Evolutionary conservation across 2,888 invertebrate species (phyloP), one percentile per base, ranked within the genome.

Genomic region (Drosophila yooni): DNA sequence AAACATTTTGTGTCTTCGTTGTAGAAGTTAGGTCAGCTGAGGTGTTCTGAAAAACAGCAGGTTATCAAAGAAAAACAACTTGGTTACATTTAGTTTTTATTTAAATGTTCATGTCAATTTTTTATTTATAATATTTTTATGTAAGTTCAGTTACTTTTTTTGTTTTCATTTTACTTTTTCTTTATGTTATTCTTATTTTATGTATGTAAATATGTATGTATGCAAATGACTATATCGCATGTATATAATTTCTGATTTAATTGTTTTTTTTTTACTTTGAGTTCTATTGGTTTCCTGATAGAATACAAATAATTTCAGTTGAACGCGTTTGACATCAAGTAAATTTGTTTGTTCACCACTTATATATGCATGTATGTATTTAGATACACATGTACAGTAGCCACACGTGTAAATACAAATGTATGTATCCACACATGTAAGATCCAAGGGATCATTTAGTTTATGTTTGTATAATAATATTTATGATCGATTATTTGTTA

Each of bases 81-180:
- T 25, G 34, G 70, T 63, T 60, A 40, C 63, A 51, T 59, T 71
- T 73, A 70, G 58, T 69, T 81, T 79, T 79, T 82, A 75, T 84
- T 79, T 65, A 79, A 77, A 77, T 76, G 62, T 76, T 74, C 70
- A 67, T 82, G 69, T 80, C 82, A 78, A 71, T 38, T 65, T 68
- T 74, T 84, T 88, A 72, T 88, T 85, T 58, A 69, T 85, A 89
- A 88, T 89, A 89, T 85, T 82, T 90, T 81, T 87, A 79, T 89
- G 79, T 76, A 89, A 83, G 74, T 87, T 83, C 79, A 81, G 79
- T 86, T 88, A 70, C 61, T 70, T 38, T 67, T 59, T 48, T 58
- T 51, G 11, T 59, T 51, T 58, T 74, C 25, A 29, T 57, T 62
- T 62, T 46, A 36, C 58, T 46, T 63, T 64, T 73, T n/a, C 60